Conservation (phyloP, 2,888 invertebrate genomes). For the Abscondita cerata region DNA sequence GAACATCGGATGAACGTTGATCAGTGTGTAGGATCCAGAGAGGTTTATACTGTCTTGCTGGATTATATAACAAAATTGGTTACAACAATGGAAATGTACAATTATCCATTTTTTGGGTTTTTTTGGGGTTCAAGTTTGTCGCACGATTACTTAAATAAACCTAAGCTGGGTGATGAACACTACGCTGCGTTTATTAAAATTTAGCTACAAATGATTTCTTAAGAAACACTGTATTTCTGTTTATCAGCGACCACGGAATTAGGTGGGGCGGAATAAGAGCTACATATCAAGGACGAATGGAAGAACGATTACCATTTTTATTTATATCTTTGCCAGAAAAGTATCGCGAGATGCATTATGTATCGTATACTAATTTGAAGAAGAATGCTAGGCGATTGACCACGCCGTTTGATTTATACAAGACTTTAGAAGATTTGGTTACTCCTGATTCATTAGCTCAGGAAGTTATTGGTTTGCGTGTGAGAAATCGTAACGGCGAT, state of each 20-base stretch:
- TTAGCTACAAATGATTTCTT: slow-evolving; percentile 64
- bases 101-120: slow-evolving; percentile 77
- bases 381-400: slow-evolving; percentile 75
- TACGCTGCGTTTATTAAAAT: slow-evolving; percentile 66
- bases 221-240: slow-evolving; percentile 71
- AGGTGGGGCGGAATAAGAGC: slow-evolving; percentile 83
- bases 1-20: slow-evolving; percentile 69
- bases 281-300: slow-evolving; percentile 86
- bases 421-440: slow-evolving; percentile 76
- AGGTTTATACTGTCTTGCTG: slow-evolving; percentile 74
- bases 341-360: slow-evolving; percentile 69
- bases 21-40: slow-evolving; percentile 73
- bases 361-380: slow-evolving; percentile 69
- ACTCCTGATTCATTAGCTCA: slow-evolving; percentile 60
- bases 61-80: slow-evolving; percentile 74
- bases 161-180: slow-evolving; percentile 73
- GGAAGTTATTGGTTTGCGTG: slow-evolving; percentile 55
- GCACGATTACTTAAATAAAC: slow-evolving; percentile 84
- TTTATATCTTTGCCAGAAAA: slow-evolving; percentile 75
- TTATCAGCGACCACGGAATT: slow-evolving; percentile 90
- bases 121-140: slow-evolving; percentile 85
- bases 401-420: slow-evolving; percentile 84
- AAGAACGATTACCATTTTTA: slow-evolving; percentile 86
- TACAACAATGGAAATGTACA: slow-evolving; percentile 63
- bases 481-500: slow-evolving; percentile 48